Evolutionary conservation across 2,113 vertebrate species (phyloP).

Genomic region (Glaucomys volans): DNA sequence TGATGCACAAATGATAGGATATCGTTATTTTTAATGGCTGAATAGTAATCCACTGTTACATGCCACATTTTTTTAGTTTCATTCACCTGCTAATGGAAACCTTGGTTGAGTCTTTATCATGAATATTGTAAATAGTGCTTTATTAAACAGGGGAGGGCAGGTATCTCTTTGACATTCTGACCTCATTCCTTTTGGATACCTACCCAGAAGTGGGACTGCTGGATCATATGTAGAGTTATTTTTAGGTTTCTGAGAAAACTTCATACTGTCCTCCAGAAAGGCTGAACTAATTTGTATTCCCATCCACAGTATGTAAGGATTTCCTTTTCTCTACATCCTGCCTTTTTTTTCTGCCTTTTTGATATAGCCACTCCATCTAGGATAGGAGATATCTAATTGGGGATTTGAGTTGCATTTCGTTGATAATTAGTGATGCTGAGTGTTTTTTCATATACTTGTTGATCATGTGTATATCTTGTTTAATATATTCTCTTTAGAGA

Average conservation of each 20-base stretch:
- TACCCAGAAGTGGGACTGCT: not conserved
- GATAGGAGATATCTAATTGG: not conserved
- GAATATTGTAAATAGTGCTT: not conserved
- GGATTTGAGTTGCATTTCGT: not conserved
- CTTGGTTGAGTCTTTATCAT: not conserved
- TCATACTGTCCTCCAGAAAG: not conserved
- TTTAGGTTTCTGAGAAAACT: not conserved
- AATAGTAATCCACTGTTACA: not conserved
- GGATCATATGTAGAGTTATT: not conserved
- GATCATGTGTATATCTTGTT: not conserved
- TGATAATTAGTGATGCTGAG: not conserved
- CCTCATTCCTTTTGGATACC: not conserved
- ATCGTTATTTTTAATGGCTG: not conserved
- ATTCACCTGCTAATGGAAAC: not conserved
- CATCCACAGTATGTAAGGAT: not conserved
- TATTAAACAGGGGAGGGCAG: not conserved
- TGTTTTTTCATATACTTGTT: not conserved
- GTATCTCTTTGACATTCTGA: not conserved
- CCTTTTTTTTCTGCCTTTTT: not conserved
- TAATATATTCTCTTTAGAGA: not conserved
- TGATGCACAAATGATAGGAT: not conserved
- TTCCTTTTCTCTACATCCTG: not conserved
- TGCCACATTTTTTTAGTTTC: not conserved
- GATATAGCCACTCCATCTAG: not conserved
- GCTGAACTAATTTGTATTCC: not conserved